Evolutionary conservation across 2,888 invertebrate species (phyloP).

Genomic region (Doris montereyensis): DNA sequence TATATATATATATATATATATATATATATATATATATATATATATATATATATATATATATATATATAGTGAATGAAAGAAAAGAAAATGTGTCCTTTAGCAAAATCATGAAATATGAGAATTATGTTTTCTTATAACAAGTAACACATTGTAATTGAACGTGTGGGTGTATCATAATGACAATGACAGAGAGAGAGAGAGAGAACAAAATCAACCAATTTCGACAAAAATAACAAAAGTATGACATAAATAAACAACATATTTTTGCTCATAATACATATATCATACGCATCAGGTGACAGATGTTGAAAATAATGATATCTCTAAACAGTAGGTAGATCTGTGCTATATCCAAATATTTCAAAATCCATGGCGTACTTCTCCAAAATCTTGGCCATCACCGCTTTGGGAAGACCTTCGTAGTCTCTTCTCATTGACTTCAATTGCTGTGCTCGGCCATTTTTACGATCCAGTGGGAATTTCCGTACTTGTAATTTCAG

Average conservation of each 20-base stretch:
- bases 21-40: no score
- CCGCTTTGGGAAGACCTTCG: slow-evolving; percentile 36
- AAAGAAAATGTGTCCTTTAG: no score
- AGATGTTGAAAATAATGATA: background rate
- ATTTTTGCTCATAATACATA: background rate
- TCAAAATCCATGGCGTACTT: slow-evolving; percentile 39
- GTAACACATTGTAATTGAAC: no score
- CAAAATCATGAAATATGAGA: no score
- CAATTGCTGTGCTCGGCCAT: slow-evolving; percentile 37
- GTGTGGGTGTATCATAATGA: background rate
- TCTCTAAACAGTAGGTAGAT: slow-evolving; percentile 23
- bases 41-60: no score
- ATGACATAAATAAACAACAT: background rate
- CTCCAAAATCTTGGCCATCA: slow-evolving; percentile 36
- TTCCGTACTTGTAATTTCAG: slow-evolving; percentile 33
- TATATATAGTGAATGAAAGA: no score
- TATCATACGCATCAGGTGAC: background rate
- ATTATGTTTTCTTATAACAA: no score
- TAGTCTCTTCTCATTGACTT: slow-evolving; percentile 34
- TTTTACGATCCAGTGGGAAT: slow-evolving; percentile 22
- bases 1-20: no score
- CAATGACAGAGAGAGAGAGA: background rate
- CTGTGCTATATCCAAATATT: slow-evolving; percentile 37
- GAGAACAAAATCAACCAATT: background rate
- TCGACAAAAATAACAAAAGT: background rate